Conservation (phyloP, 2,888 invertebrate species). For the Dascillus cervinus region DNA sequence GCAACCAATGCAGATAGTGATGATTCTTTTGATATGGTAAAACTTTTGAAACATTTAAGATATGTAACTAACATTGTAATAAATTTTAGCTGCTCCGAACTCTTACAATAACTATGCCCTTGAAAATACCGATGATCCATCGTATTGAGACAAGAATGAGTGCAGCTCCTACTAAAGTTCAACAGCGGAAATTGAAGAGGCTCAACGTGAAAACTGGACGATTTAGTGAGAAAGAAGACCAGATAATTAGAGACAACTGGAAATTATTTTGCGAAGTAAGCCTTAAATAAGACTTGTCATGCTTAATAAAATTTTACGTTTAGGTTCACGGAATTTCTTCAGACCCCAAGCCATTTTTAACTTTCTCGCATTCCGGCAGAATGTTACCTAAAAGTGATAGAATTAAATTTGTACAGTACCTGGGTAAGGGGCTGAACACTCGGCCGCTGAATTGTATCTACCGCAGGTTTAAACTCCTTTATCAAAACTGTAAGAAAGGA, state of each 20-base stretch:
- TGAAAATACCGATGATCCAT: constrained; percentile 1
- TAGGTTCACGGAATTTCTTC: background rate
- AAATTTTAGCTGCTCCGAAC: background rate
- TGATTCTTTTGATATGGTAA: too few species aligned
- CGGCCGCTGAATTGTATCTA: too few species aligned
- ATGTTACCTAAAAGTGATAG: background rate
- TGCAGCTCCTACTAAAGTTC: constrained; percentile 2
- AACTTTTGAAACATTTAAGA: background rate
- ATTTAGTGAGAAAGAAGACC: constrained; percentile 4
- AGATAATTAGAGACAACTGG: constrained; percentile 5
- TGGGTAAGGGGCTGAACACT: too few species aligned
- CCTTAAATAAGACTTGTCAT: too few species aligned
- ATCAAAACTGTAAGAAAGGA: too few species aligned
- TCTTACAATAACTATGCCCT: background rate
- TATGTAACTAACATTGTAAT: background rate
- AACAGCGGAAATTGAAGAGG: constrained; percentile 1
- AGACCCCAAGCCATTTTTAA: background rate
- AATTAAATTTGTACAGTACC: background rate
- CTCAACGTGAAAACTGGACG: too few species aligned
- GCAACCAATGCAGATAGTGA: too few species aligned
- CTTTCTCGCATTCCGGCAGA: background rate
- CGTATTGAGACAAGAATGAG: constrained; percentile 4
- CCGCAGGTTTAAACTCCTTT: too few species aligned
- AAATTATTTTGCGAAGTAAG: constrained; percentile 3
- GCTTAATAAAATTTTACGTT: background rate